These are phyloP conservation scores for Ispidina lecontei DNA, from an alignment of 2,797 vertebrate genomes.

Conservation along the genomic window DNA sequence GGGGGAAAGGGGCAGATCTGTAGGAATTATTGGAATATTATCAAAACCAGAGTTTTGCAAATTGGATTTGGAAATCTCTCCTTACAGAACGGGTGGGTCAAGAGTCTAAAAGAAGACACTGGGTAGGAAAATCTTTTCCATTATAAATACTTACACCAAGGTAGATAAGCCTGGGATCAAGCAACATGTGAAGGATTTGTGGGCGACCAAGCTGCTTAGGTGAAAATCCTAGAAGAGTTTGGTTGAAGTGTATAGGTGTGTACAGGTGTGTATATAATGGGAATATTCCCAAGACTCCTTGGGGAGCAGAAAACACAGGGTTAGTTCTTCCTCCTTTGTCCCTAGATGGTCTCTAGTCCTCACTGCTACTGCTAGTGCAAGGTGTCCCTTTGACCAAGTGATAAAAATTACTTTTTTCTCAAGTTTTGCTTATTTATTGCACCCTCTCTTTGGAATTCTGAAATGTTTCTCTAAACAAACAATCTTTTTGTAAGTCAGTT, in stretches of 20 bases:
- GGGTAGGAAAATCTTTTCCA: background rate
- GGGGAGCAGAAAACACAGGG: background rate
- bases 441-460: constrained; percentile 10
- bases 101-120: background rate
- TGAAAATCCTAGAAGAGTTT: background rate
- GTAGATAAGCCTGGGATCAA: background rate
- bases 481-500: background rate
- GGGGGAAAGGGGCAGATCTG: background rate
- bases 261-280: background rate
- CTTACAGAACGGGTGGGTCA: background rate
- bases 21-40: background rate
- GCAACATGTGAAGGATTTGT: background rate
- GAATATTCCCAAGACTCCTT: background rate
- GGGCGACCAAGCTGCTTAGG: background rate
- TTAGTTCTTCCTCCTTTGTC: background rate
- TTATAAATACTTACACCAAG: background rate
- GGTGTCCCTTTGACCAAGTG: background rate
- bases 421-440: background rate
- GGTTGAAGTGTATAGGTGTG: background rate
- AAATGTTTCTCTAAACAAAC: constrained; percentile 20
- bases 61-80: background rate
- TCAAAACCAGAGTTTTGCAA: background rate
- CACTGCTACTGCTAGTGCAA: background rate
- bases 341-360: background rate
- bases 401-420: background rate